Base-by-base conservation (phyloP, 2,888 invertebrate genomes). In the Rutpela maculata region DNA sequence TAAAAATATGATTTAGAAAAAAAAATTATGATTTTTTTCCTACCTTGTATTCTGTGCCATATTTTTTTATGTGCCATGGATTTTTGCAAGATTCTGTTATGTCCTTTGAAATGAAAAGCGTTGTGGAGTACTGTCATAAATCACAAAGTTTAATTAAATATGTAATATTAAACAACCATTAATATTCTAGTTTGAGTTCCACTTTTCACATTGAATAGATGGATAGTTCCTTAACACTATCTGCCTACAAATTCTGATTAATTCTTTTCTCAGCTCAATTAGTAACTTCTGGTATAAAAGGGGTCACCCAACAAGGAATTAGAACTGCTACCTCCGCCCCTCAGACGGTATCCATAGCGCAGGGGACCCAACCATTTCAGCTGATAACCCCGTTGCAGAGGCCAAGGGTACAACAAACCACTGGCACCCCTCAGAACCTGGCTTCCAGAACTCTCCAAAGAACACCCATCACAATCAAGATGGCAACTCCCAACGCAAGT, bases 211-310 rank as follows among this genome's bases (percentile, higher is more conserved):
- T 35, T 35, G 0, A 35, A 35, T 35, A 35, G 31, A 35, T 35
- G 9, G 9, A 35, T 35, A n/a, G 50, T n/a, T 12, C 3, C n/a
- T n/a, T 15, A 50, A 50, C n/a, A 2, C 50, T 50, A n/a, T n/a
- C 50, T 50, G 7, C 50, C 50, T 50, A n/a, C 50, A 50, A 50
- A 50, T 50, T n/a, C 12, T 50, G 5, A 50, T 43, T 43, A 67
- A 35, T 6, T 17, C 50, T 76, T 74, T 57, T 73, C 67, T 22
- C 75, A 93, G 93, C 93, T 84, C 93, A 94, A 89, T 90, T 94
- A 86, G 93, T 94, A 90, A 91, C 93, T 74, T 91, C 93, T 81
- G 92, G 93, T 78, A 93, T 94, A 88, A 94, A 94, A 89, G 93
- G 91, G 18, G 76, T 89, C 66, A 85, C 85, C 66, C 89, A 88